Conservation (phyloP, 2,888 invertebrate species). For the Dexiosoma caninum region DNA sequence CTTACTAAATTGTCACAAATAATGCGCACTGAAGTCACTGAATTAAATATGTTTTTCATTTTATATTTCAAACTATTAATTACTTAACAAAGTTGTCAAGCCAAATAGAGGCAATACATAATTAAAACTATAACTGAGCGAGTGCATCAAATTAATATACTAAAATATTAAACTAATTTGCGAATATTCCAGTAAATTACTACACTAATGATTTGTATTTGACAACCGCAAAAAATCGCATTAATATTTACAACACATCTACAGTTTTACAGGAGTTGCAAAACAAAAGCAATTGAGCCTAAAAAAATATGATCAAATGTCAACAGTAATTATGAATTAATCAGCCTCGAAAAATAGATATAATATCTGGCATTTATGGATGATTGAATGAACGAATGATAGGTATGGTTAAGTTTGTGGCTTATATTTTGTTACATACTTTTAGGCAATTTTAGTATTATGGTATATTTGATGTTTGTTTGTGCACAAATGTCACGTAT, state of each 20-base stretch:
- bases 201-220: constrained; percentile 41
- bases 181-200: constrained; percentile 49
- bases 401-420: not conserved
- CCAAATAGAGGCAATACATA: constrained; percentile 10
- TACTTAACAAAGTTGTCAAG: not conserved
- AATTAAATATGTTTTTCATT: not conserved
- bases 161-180: constrained; percentile 30
- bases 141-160: not conserved
- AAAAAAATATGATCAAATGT: constrained; percentile 32
- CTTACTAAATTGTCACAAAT: not conserved
- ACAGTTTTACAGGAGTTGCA: not conserved
- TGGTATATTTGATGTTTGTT: not conserved
- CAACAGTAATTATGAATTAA: constrained; percentile 50
- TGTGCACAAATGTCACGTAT: constrained; percentile 34
- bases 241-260: not conserved
- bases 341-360: not conserved
- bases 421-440: constrained; percentile 7
- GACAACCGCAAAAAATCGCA: not conserved
- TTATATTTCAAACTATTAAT: not conserved
- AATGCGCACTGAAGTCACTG: not conserved
- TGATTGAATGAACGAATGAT: not conserved
- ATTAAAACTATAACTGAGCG: not conserved
- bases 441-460: constrained; percentile 4
- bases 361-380: not conserved
- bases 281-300: not conserved